phyloP scores from a whole-genome alignment of 2,888 invertebrate genomes.

The Mythimna impura region DNA sequence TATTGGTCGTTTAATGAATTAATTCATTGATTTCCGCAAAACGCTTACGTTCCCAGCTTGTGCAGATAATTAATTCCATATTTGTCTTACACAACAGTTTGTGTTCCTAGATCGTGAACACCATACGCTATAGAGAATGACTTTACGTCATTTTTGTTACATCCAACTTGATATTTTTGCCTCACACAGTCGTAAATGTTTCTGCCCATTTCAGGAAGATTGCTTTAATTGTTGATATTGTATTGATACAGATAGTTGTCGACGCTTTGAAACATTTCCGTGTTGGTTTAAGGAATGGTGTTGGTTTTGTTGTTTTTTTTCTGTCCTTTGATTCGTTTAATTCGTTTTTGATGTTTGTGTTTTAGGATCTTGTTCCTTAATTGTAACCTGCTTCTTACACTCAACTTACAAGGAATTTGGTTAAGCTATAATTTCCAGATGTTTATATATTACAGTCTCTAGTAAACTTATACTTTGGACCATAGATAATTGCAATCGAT shows the following conservation, averaged over 20 bases:
- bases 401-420: neutral
- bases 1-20: neutral
- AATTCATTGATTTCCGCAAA: slow-evolving; percentile 9
- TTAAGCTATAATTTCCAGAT: neutral
- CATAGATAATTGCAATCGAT: neutral
- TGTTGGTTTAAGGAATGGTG: slow-evolving; percentile 12
- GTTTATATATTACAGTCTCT: neutral
- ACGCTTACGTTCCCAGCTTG: slow-evolving; percentile 40
- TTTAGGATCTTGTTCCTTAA: neutral
- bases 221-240: slow-evolving; percentile 35
- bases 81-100: slow-evolving; percentile 64
- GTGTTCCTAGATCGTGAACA: slow-evolving; percentile 65
- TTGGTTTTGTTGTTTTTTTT: slow-evolving; percentile 2
- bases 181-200: slow-evolving; percentile 44
- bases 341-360: neutral
- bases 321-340: neutral
- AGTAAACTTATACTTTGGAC: neutral
- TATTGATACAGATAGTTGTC: slow-evolving; percentile 30
- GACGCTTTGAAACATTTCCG: slow-evolving; percentile 8
- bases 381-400: neutral
- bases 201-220: slow-evolving; percentile 46
- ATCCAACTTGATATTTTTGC: slow-evolving; percentile 55
- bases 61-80: slow-evolving; percentile 68
- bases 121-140: slow-evolving; percentile 66
- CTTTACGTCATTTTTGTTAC: slow-evolving; percentile 72